Evolutionary conservation across 2,113 vertebrate genomes (phyloP).

Genomic region (Apodemus speciosus): DNA sequence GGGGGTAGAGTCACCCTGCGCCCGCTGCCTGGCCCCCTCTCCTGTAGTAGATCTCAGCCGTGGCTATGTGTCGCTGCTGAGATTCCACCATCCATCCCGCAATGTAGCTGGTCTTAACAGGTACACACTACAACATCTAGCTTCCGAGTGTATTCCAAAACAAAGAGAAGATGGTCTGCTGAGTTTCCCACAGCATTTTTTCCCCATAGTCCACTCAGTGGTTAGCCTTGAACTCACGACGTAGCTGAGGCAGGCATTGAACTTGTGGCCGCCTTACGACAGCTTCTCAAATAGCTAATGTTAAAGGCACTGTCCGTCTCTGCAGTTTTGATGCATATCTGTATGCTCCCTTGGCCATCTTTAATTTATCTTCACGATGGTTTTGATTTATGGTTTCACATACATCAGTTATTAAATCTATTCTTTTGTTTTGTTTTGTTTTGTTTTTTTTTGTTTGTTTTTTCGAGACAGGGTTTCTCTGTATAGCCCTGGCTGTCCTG

Average conservation of each 20-base stretch:
- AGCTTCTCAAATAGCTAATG: not conserved
- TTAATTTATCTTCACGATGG: not conserved
- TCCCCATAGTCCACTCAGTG: not conserved
- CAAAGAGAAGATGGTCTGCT: not conserved
- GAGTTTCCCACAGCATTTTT: not conserved
- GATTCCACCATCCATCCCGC: not conserved
- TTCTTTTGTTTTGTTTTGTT: no score
- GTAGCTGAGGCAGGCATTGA: not conserved
- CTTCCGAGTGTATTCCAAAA: not conserved
- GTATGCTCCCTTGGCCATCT: not conserved
- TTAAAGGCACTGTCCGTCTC: not conserved
- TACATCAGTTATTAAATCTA: not conserved
- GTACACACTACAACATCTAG: not conserved
- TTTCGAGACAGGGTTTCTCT: no score
- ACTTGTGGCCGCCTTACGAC: no score
- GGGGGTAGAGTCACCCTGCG: no score
- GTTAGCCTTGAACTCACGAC: not conserved
- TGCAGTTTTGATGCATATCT: not conserved
- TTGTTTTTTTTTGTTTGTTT: no score
- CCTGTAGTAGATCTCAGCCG: not conserved
- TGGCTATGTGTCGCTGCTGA: not conserved
- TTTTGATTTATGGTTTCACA: not conserved
- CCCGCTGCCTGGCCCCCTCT: no score
- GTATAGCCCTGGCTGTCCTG: no score
- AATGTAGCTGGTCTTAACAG: not conserved